These are phyloP conservation scores for Galeopterus variegatus DNA, from an alignment of 2,113 vertebrate genomes.

Conservation along the genomic window DNA sequence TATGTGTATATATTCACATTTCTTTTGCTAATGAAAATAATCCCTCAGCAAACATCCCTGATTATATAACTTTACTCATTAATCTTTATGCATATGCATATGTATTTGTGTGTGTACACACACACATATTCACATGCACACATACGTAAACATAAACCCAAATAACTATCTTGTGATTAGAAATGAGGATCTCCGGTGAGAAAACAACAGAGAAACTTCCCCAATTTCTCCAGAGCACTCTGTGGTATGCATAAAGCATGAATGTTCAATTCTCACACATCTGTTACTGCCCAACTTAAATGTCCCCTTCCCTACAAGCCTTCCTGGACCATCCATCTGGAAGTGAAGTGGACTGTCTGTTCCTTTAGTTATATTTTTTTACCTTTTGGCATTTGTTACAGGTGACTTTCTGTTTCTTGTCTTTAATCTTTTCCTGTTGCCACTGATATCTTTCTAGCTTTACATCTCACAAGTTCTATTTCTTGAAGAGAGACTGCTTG, in stretches of 20 bases:
- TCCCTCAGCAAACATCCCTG: background rate
- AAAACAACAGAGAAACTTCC: background rate
- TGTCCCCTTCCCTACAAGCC: background rate
- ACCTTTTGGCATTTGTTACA: background rate
- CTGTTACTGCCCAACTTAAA: too few relatives aligned
- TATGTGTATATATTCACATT: background rate
- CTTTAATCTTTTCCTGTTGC: background rate
- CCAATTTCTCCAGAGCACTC: background rate
- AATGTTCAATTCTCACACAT: background rate
- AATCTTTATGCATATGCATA: background rate
- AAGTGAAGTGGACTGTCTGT: background rate
- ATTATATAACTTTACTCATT: background rate
- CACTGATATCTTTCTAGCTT: background rate
- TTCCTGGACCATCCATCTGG: background rate
- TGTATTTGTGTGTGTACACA: too few relatives aligned
- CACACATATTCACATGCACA: too few relatives aligned
- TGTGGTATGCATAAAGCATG: fast-evolving
- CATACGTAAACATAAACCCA: background rate
- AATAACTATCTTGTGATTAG: background rate
- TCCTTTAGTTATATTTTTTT: background rate
- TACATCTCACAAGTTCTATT: background rate
- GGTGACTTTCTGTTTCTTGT: background rate
- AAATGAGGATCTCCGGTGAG: background rate
- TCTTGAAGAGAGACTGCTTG: background rate
- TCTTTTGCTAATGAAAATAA: constrained; percentile 6